These are phyloP conservation scores for Amyelois transitella DNA, from an alignment of 1,140 invertebrate genomes.

Conservation along the genomic window DNA sequence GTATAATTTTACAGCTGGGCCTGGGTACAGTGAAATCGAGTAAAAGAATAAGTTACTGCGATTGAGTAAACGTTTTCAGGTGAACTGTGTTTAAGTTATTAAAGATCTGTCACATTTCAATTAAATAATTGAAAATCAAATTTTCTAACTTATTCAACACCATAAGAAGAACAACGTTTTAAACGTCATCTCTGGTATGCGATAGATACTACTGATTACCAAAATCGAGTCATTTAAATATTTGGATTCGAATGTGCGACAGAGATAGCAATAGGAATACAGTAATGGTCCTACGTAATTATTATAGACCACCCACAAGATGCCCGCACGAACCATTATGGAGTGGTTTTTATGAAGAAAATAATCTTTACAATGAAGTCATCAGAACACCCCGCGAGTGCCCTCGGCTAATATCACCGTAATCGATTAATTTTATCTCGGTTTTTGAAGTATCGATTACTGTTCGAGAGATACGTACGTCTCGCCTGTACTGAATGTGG, in stretches of 20 bases:
- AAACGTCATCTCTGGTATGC: neutral
- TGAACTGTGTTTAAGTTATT: too few relatives aligned
- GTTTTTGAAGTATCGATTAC: conserved; percentile 7
- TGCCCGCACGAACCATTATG: conserved; percentile 24
- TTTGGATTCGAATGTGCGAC: conserved; percentile 2
- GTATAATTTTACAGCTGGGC: neutral
- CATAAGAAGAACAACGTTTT: too few relatives aligned
- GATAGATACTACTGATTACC: neutral
- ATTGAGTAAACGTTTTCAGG: too few relatives aligned
- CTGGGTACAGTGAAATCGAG: neutral
- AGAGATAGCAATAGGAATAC: conserved; percentile 11
- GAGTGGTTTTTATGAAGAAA: conserved; percentile 29
- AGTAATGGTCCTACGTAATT: conserved; percentile 27
- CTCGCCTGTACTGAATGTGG: neutral
- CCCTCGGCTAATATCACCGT: conserved; percentile 5
- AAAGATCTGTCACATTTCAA: too few relatives aligned
- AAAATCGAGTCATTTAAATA: neutral
- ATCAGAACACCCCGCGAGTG: conserved; percentile 25
- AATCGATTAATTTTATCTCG: conserved; percentile 14
- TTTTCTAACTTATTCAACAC: neutral
- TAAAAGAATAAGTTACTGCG: too few relatives aligned
- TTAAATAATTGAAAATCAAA: too few relatives aligned
- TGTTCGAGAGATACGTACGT: neutral
- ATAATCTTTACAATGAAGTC: conserved; percentile 40
- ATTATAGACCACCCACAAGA: conserved; percentile 40